Evolutionary conservation across 2,888 invertebrate genomes (phyloP).

Genomic region (Drosophila affinis): DNA sequence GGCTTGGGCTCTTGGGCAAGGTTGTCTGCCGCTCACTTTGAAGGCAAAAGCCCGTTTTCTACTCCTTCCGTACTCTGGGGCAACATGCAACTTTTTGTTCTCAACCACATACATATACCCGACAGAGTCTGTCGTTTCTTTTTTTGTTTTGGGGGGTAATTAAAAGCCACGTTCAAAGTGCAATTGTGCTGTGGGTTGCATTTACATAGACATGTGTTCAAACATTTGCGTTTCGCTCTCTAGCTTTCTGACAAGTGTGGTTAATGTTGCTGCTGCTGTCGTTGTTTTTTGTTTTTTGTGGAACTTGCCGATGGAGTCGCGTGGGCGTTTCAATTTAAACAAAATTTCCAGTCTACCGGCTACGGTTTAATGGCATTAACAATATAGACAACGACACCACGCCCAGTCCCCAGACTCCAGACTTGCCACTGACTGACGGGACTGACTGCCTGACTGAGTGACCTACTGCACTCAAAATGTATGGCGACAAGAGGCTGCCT

Average conservation of each 20-base stretch:
- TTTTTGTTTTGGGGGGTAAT: constrained; percentile 54
- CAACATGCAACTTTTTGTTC: constrained; percentile 53
- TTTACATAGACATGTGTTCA: constrained; percentile 64
- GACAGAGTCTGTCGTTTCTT: constrained; percentile 11
- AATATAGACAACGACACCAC: constrained; percentile 38
- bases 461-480: constrained; percentile 49
- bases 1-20: constrained; percentile 7
- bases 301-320: constrained; percentile 13
- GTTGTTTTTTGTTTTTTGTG: constrained; percentile 16
- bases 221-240: constrained; percentile 55
- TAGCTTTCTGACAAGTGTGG: constrained; percentile 47
- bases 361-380: constrained; percentile 52
- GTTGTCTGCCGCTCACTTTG: constrained; percentile 59
- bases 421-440: constrained; percentile 49
- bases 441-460: constrained; percentile 55
- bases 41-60: constrained; percentile 42
- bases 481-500: constrained; percentile 37
- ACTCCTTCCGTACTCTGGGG: constrained; percentile 42
- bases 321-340: constrained; percentile 71
- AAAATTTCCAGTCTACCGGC: constrained; percentile 61
- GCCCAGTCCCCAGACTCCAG: constrained; percentile 49
- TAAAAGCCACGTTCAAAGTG: constrained; percentile 76
- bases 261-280: background rate
- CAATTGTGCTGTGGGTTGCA: constrained; percentile 67
- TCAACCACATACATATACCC: constrained; percentile 2